phyloP scores from a whole-genome alignment of 2,888 invertebrate genomes.

The Patella caerulea region DNA sequence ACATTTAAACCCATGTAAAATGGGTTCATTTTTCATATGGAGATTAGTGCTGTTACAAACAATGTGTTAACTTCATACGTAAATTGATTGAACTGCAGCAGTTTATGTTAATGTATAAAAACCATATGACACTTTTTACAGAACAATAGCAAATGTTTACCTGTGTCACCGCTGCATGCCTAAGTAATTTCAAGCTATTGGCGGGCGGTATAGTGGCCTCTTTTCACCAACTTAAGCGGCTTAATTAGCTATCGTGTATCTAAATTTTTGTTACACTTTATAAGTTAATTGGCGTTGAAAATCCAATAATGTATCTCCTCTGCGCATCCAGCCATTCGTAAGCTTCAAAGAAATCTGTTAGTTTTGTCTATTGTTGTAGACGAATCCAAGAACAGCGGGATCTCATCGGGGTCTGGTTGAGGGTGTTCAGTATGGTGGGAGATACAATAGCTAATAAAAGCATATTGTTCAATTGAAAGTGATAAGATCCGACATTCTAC shows the following conservation, averaged over 20 bases:
- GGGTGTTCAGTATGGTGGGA: background rate
- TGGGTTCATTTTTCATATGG: too few relatives aligned
- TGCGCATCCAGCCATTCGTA: background rate
- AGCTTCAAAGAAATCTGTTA: background rate
- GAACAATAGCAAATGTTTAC: background rate
- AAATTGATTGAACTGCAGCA: background rate
- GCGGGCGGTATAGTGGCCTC: background rate
- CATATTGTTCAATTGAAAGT: slow-evolving; percentile 2
- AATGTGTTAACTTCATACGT: too few relatives aligned
- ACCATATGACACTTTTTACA: background rate
- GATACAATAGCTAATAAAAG: background rate
- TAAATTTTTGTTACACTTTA: slow-evolving; percentile 7
- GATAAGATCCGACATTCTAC: background rate
- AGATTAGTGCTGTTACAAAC: too few relatives aligned
- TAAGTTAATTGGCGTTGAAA: slow-evolving; percentile 4
- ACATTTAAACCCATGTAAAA: too few relatives aligned
- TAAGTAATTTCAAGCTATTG: slow-evolving; percentile 4
- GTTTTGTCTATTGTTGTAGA: background rate
- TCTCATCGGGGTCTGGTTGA: background rate
- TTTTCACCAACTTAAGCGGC: background rate
- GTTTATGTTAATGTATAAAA: background rate
- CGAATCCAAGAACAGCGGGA: background rate
- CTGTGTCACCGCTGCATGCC: background rate
- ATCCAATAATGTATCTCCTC: background rate
- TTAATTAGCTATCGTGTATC: slow-evolving; percentile 8